Conservation (phyloP, 2,113 vertebrate genomes). For the Leptosomus discolor region DNA sequence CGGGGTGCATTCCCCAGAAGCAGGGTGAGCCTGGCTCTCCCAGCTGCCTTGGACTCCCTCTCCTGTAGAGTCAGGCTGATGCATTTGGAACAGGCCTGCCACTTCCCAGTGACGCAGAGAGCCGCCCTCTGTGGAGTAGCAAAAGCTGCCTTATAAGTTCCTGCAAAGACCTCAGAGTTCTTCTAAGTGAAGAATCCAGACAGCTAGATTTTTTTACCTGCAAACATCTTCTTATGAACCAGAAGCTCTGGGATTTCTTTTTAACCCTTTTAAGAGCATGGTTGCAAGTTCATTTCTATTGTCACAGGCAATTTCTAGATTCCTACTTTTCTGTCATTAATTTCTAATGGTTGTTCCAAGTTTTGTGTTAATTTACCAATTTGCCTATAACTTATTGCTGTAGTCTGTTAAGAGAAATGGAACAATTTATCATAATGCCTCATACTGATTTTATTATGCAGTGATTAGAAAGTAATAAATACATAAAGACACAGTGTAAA, state of each 20-base stretch:
- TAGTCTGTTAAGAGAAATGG: not conserved
- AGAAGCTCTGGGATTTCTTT: not conserved
- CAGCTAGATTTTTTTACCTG: not conserved
- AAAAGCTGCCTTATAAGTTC: not conserved
- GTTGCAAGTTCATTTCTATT: not conserved
- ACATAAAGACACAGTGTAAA: not conserved
- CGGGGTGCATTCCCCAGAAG: rapidly evolving
- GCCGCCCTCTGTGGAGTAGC: rapidly evolving
- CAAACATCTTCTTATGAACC: not conserved
- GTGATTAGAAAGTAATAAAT: not conserved
- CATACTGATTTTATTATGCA: not conserved
- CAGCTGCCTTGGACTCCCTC: not conserved
- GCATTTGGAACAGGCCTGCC: not conserved
- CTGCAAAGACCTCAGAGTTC: not conserved
- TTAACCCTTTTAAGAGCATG: not conserved
- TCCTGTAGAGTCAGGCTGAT: rapidly evolving
- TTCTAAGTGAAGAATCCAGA: not conserved
- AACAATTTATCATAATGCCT: not conserved
- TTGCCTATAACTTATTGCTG: not conserved
- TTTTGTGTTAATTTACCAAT: not conserved
- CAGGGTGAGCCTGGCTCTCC: too few relatives aligned
- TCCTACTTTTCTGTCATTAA: not conserved
- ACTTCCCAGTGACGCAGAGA: rapidly evolving
- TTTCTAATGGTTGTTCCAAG: not conserved
- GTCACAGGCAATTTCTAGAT: not conserved